Evolutionary conservation across 2,797 vertebrate species (phyloP).

Genomic region (Pogonophryne albipinna): DNA sequence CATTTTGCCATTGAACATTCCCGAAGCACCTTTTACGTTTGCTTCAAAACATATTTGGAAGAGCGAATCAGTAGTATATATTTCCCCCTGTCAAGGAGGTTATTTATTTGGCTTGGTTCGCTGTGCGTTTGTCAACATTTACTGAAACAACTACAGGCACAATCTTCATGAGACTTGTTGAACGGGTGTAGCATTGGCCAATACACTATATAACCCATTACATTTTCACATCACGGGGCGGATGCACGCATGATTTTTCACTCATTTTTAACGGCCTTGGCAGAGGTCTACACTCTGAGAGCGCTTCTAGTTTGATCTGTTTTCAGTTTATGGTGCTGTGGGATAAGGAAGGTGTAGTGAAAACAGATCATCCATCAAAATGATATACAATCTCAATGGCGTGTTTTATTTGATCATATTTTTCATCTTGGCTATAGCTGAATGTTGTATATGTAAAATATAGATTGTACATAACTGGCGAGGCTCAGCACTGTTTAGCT

Average conservation of each 20-base stretch:
- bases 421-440: background rate
- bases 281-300: no score
- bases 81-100: no score
- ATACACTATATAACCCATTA: no score
- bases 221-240: no score
- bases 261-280: no score
- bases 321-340: no score
- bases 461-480: constrained; percentile 10
- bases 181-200: no score
- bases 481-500: constrained; percentile 31
- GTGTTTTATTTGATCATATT: background rate
- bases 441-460: constrained; percentile 34
- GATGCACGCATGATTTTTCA: no score
- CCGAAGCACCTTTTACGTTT: background rate
- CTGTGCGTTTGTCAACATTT: no score
- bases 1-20: background rate
- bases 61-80: background rate
- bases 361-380: constrained; percentile 14
- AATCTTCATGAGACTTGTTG: no score
- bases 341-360: background rate
- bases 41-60: background rate
- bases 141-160: no score
- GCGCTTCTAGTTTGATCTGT: background rate
- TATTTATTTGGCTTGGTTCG: no score
- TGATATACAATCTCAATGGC: background rate